phyloP scores from a whole-genome alignment of 1,140 invertebrate species.

The Spodoptera litura region DNA sequence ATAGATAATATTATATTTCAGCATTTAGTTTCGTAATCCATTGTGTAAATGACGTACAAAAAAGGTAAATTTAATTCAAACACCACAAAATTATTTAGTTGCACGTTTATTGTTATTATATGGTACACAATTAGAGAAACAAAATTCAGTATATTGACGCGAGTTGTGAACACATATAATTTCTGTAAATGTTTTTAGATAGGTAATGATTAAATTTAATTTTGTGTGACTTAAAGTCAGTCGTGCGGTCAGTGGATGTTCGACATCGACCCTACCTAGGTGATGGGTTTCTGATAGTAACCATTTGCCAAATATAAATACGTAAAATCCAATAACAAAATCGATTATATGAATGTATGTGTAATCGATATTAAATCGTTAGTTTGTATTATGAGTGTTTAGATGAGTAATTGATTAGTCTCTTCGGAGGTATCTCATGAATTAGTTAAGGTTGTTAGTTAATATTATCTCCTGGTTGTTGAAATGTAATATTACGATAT shows the following conservation, averaged over 20 bases:
- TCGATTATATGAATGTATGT: constrained; percentile 52
- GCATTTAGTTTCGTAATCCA: constrained; percentile 53
- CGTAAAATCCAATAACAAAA: constrained; percentile 61
- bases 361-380: constrained; percentile 52
- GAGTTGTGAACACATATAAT: constrained; percentile 56
- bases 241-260: constrained; percentile 64
- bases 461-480: constrained; percentile 82
- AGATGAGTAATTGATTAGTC: constrained; percentile 61
- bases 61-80: constrained; percentile 51
- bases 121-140: constrained; percentile 15
- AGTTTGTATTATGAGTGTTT: constrained; percentile 60
- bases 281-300: constrained; percentile 59
- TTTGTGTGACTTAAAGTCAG: constrained; percentile 74
- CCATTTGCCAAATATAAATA: constrained; percentile 69
- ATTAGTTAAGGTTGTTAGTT: constrained; percentile 74
- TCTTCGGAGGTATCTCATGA: constrained; percentile 75
- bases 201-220: constrained; percentile 68
- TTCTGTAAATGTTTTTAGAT: constrained; percentile 69
- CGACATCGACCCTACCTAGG: constrained; percentile 63
- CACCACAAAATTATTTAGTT: constrained; percentile 11
- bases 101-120: constrained; percentile 9
- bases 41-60: constrained; percentile 63
- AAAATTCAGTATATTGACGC: constrained; percentile 34
- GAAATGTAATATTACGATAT: constrained; percentile 71
- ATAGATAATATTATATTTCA: constrained; percentile 74